A percentile compares a stretch with the other conserved stretches of the same genome.
Evolutionary conservation across 2,113 vertebrate genomes (phyloP).

Genomic region (Gorsachius goisagi): DNA sequence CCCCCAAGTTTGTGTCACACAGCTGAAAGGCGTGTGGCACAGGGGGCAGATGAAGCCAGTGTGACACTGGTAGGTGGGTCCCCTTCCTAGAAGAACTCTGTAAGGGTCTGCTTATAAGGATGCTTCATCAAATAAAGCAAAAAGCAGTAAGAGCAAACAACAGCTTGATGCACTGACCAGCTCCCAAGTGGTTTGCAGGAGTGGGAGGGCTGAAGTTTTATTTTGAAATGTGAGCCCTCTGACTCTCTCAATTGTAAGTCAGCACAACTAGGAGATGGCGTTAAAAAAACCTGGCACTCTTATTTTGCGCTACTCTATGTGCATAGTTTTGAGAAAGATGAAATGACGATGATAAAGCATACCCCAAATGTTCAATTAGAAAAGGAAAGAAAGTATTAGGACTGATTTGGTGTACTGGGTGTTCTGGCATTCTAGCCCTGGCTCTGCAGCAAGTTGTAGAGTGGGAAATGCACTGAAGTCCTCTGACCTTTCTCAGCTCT

Average conservation of each 20-base stretch:
- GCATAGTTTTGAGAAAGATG: not conserved
- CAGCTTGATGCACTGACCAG: not conserved
- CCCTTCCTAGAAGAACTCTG: not conserved
- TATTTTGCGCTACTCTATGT: fast-evolving
- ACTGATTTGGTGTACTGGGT: not conserved
- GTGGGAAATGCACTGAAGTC: not conserved
- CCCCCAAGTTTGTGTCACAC: not conserved
- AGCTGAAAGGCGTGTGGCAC: not conserved
- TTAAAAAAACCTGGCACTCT: not conserved
- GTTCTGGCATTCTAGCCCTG: not conserved
- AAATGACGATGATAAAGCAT: not conserved
- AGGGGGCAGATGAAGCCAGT: not conserved
- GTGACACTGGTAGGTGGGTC: not conserved
- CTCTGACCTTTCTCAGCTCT: not conserved
- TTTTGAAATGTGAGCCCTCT: not conserved
- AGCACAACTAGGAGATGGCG: not conserved
- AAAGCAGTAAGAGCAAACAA: not conserved
- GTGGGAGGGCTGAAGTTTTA: not conserved
- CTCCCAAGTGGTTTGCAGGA: not conserved
- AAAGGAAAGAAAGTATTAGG: not conserved
- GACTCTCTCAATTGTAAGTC: not conserved
- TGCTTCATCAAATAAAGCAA: not conserved
- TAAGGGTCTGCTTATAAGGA: not conserved
- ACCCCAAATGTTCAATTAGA: not conserved
- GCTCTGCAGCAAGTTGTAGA: not conserved